These are phyloP conservation scores for Chelonoidis abingdonii DNA, from an alignment of 2,113 vertebrate species.

Conservation along the genomic window DNA sequence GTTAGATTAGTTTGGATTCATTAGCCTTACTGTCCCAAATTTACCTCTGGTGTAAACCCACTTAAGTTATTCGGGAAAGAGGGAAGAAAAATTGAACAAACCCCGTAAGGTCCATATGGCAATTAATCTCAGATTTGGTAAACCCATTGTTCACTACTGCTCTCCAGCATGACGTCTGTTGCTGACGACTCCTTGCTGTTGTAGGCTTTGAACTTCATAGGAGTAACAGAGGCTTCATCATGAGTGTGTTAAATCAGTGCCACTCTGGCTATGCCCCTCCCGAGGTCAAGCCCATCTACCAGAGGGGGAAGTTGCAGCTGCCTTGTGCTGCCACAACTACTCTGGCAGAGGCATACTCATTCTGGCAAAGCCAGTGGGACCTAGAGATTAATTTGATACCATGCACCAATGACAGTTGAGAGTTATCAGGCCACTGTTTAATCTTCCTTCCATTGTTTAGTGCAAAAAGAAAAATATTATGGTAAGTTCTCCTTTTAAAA, in stretches of 20 bases:
- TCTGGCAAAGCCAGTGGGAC: neutral
- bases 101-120: neutral
- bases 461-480: neutral
- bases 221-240: neutral
- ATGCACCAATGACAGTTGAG: neutral
- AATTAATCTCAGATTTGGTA: neutral
- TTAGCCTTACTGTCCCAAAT: neutral
- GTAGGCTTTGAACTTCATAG: neutral
- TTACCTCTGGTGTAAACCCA: neutral
- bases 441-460: neutral
- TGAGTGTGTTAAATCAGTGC: neutral
- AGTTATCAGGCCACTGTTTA: neutral
- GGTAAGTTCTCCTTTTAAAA: neutral
- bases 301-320: neutral
- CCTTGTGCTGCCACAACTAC: neutral
- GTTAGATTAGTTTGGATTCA: neutral
- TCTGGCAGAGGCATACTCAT: neutral
- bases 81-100: neutral
- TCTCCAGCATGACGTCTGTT: neutral
- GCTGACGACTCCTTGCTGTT: neutral
- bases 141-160: neutral
- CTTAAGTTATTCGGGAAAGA: neutral
- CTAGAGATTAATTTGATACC: conserved; percentile 5
- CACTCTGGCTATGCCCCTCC: neutral
- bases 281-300: neutral